A percentile compares a stretch with the other conserved stretches of the same genome.
Evolutionary conservation across 1,140 invertebrate genomes (phyloP).

Genomic region (Saccostrea echinata): DNA sequence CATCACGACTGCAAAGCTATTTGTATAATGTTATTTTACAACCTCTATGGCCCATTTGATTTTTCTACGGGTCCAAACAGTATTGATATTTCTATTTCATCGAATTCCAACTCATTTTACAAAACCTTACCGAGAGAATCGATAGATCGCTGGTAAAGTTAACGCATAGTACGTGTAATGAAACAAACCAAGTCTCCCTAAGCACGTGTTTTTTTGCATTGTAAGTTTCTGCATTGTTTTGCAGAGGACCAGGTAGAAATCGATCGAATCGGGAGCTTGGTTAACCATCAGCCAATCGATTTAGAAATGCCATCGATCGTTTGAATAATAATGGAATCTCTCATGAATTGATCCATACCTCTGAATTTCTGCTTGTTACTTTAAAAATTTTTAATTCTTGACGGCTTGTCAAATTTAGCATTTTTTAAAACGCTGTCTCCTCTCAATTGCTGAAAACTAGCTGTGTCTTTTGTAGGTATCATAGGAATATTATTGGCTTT

Average conservation of each 20-base stretch:
- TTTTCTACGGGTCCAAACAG: background rate
- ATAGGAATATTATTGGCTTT: background rate
- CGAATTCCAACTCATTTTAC: slow-evolving; percentile 34
- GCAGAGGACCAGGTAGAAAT: slow-evolving; percentile 10
- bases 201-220: slow-evolving; percentile 24
- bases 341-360: background rate
- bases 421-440: too few relatives aligned
- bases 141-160: background rate
- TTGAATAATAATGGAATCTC: slow-evolving; percentile 30
- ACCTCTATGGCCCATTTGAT: background rate
- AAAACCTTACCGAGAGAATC: slow-evolving; percentile 2
- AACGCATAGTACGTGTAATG: slow-evolving; percentile 11
- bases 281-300: slow-evolving; percentile 36
- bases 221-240: slow-evolving; percentile 18
- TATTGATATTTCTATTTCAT: slow-evolving; percentile 36
- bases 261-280: slow-evolving; percentile 9
- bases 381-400: background rate
- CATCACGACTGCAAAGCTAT: background rate
- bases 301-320: slow-evolving; percentile 34
- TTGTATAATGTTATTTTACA: slow-evolving; percentile 20
- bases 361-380: background rate
- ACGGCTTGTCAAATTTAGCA: too few relatives aligned
- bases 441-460: too few relatives aligned
- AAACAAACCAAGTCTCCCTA: slow-evolving; percentile 2
- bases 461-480: too few relatives aligned